Evolutionary conservation across 2,113 vertebrate species (phyloP), one percentile per base, ranked within the genome.

Genomic region (Engraulis encrasicolus): DNA sequence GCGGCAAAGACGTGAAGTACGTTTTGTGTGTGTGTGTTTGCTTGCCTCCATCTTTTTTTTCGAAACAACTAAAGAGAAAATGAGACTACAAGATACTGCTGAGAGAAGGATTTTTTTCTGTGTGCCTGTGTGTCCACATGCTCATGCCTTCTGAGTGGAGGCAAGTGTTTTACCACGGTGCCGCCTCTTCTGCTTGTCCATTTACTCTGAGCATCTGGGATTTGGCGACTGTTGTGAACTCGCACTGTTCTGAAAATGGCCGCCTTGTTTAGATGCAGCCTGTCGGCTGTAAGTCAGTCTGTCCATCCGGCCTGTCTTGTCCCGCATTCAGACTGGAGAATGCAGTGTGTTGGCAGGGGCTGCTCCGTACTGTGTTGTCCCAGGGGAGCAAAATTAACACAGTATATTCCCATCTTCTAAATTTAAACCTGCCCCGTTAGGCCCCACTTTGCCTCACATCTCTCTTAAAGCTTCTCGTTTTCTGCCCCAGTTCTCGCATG

Each of bases 1-100:
- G 74, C 95, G 98, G 85, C 97, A 96, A 9, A 97, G 97, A 86
- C 97, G 98, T 90, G 98, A 99, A 96, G 97, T 99, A 71, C 36
- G 66, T 34, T n/a, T n/a, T n/a, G 66, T 74, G 2, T 23, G 38
- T 78, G 50, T 17, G 1, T 52, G 48, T 12, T 4, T 54, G 52
- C 50, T 2, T 52, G 50, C 7, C 12, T 52, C 12, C 7, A 18
- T 52, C n/a, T n/a, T n/a, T n/a, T n/a, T n/a, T n/a, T 45, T 9
- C 3, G 9, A 45, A 45, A 45, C 40, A 45, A 45, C 40, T 9
- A 5, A 45, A 45, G 40, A 9, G 40, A 5, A 45, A 45, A 5
- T 45, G n/a, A n/a, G n/a, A 45, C 4, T 45, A 45, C 40, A 45
- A 45, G 40, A 45, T 45, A 9, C 9, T 45, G 4, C 9, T 45